Evolutionary conservation across 2,888 invertebrate genomes (phyloP).

Genomic region (Drosophila lacicola): DNA sequence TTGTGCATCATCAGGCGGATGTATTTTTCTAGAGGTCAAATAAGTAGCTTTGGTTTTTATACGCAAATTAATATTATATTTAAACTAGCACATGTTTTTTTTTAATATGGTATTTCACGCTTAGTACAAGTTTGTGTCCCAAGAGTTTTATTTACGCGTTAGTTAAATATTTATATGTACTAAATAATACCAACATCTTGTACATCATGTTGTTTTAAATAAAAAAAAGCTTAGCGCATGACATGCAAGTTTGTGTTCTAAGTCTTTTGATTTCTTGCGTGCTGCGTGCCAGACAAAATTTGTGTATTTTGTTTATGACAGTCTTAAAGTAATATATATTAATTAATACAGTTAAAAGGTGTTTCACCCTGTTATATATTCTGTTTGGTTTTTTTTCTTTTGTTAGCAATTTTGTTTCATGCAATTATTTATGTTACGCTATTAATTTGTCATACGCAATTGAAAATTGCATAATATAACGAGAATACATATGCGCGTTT

Average conservation of each 20-base stretch:
- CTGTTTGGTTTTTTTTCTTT: not conserved
- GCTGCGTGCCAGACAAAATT: not conserved
- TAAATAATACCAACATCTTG: not conserved
- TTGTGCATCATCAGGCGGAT: constrained; percentile 43
- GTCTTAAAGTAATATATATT: constrained; percentile 5
- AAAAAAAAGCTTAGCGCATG: not conserved
- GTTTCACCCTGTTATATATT: constrained; percentile 12
- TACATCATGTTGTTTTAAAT: not conserved
- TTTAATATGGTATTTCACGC: not conserved
- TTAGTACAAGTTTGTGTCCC: not conserved
- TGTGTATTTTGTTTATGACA: constrained; percentile 5
- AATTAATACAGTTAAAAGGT: constrained; percentile 11
- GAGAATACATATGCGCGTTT: constrained; percentile 6
- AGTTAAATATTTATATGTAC: not conserved
- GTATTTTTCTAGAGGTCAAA: constrained; percentile 38
- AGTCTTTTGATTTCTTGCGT: constrained; percentile 1
- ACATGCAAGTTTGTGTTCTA: constrained; percentile 7
- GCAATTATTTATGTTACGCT: constrained; percentile 16
- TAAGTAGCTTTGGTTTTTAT: not conserved
- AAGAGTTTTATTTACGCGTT: not conserved
- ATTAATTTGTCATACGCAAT: constrained; percentile 10
- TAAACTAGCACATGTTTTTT: not conserved
- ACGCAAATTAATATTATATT: constrained; percentile 12
- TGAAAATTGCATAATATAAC: not conserved
- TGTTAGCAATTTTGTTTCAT: constrained; percentile 14